Base-by-base conservation (phyloP, 1,140 invertebrate genomes). In the Lithobius niger region DNA sequence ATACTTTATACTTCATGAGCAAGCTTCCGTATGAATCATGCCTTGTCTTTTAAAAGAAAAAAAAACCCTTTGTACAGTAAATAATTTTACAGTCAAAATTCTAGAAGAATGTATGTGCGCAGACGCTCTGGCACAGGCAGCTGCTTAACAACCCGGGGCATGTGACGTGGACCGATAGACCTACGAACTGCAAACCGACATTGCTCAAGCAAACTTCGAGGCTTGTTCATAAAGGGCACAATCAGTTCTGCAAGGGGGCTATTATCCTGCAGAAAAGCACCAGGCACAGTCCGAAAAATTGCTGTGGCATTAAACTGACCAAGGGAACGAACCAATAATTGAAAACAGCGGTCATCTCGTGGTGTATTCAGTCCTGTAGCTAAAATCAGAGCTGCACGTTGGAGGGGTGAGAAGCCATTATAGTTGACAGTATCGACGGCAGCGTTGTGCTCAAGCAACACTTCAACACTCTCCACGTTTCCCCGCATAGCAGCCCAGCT, bases 381-480 rank as follows among this genome's bases (percentile, higher is more conserved):
- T 21, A 63, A 59, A 21, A 67, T 59, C 42, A 55, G 48, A 10
- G 64, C 65, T 28, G 62, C 56, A 4, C 64, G 27, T 25, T 62
- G 56, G 25, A 69, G 31, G 1, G 68, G 61, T 2, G 65, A 68
- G 2, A 55, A 49, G 26, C 60, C 55, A 25, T 67, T 64, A 57
- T 65, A 64, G 36, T 66, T 65, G 54, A 64, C 62, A 16, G 58
- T 61, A 51, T 67, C 57, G 1, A 68, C 56, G 45, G 67, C 58
- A 22, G 65, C 67, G 27, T 68, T 69, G n/a, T 59, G 58, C 18
- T 68, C 62, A 4, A 71, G 51, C 16, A 74, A 59, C n/a, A 69
- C 53, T 52, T 64, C 64, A 21, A 72, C 57, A 6, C 65, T 67
- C 31, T 67, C 59, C 25, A 68, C 62, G 60, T 74, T 74, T 18